Conservation (phyloP, 2,888 invertebrate genomes). For the Erebia ligea region DNA sequence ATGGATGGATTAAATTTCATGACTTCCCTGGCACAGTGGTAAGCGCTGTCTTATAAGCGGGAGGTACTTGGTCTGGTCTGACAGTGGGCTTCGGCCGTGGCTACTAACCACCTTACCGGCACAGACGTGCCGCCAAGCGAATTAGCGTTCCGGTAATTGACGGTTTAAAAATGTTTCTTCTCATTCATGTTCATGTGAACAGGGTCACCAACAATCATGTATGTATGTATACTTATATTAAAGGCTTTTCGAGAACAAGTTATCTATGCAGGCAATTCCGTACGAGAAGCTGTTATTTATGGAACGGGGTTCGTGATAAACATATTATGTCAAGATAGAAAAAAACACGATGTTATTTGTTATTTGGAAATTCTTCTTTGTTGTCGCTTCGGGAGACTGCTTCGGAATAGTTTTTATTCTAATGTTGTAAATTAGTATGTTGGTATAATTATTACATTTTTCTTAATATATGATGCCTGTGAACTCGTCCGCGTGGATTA, state of each 20-base stretch:
- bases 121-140: too few relatives aligned
- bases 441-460: too few relatives aligned
- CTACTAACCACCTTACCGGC: too few relatives aligned
- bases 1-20: too few relatives aligned
- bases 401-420: constrained; percentile 12
- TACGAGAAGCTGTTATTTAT: constrained; percentile 19
- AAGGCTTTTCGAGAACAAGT: constrained; percentile 22
- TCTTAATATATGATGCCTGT: not conserved
- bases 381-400: not conserved
- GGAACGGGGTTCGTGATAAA: constrained; percentile 28
- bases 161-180: not conserved
- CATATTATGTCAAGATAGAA: constrained; percentile 33
- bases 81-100: too few relatives aligned
- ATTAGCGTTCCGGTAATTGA: too few relatives aligned
- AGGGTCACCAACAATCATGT: not conserved
- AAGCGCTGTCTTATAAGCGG: too few relatives aligned
- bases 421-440: not conserved
- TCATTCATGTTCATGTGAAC: not conserved
- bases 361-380: constrained; percentile 16
- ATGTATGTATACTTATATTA: not conserved
- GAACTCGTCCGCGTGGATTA: not conserved
- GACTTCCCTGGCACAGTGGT: too few relatives aligned
- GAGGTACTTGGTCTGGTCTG: too few relatives aligned
- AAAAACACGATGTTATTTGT: constrained; percentile 26
- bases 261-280: constrained; percentile 28